phyloP scores from a whole-genome alignment of 30 jellyfish, hydroid and myxozoan species.

The Mastigias papua region DNA sequence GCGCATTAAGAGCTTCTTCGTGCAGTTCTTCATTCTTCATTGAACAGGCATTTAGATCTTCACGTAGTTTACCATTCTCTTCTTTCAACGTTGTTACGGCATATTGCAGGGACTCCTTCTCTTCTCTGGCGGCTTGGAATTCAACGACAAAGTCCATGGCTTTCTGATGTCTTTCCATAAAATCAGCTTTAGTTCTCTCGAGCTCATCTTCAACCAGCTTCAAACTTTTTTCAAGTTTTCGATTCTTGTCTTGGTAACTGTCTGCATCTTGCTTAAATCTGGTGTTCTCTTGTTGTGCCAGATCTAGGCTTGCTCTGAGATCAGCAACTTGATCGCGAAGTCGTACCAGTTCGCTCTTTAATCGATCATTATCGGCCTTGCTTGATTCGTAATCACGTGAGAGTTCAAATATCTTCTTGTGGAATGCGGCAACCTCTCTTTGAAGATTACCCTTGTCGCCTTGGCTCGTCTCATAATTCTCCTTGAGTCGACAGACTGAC shows the following conservation, averaged over 20 bases:
- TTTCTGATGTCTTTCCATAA: conserved; percentile 82
- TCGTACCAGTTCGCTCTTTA: conserved; percentile 70
- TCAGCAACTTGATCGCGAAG: conserved; percentile 81
- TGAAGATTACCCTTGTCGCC: conserved; percentile 96
- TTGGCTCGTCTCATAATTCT: conserved; percentile 93
- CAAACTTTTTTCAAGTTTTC: conserved; percentile 70
- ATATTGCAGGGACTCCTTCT: conserved; percentile 77
- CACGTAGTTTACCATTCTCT: conserved; percentile 79
- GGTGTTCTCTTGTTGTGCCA: conserved; percentile 83
- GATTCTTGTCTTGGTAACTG: conserved; percentile 65
- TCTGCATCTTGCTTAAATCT: conserved; percentile 77
- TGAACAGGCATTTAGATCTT: conserved; percentile 56
- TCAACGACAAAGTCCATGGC: conserved; percentile 88
- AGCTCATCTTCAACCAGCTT: conserved; percentile 82
- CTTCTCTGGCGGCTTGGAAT: conserved; percentile 92
- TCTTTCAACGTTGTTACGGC: conserved; percentile 54
- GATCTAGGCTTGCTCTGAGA: conserved; percentile 72
- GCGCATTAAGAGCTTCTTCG: conserved; percentile 85
- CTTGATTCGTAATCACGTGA: conserved; percentile 83
- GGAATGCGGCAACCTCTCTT: conserved; percentile 94
- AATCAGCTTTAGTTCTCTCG: conserved; percentile 85
- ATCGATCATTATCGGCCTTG: conserved; percentile 83
- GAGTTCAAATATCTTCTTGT: conserved; percentile 88
- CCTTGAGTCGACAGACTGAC: conserved; percentile 96
- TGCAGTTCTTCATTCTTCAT: conserved; percentile 83